Evolutionary conservation across 2,888 invertebrate genomes (phyloP).

Genomic region (Meiosimyza platycephala): DNA sequence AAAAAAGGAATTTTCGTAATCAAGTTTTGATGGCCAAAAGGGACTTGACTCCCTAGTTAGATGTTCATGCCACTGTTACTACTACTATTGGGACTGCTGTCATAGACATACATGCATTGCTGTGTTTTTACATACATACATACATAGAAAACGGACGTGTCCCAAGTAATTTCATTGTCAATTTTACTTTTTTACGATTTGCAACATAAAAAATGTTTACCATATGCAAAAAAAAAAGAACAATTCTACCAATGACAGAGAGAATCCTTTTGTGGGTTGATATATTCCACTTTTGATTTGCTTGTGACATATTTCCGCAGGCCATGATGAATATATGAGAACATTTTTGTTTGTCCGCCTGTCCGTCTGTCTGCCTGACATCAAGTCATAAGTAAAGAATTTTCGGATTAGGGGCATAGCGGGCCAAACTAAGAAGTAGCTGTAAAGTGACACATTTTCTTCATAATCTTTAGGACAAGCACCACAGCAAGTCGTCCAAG

Average conservation of each 20-base stretch:
- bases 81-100: neutral
- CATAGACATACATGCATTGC: slow-evolving; percentile 4
- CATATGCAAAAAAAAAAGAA: slow-evolving; percentile 11
- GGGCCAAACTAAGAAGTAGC: neutral
- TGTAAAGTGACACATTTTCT: neutral
- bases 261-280: slow-evolving; percentile 14
- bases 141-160: neutral
- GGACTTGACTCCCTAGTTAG: neutral
- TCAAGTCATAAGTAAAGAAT: too few species aligned
- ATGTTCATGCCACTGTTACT: neutral
- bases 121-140: neutral
- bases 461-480: slow-evolving; percentile 7
- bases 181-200: slow-evolving; percentile 27
- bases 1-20: slow-evolving; percentile 29
- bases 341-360: neutral
- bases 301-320: slow-evolving; percentile 24
- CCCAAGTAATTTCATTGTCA: slow-evolving; percentile 26
- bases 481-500: neutral
- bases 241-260: neutral
- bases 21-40: slow-evolving; percentile 23
- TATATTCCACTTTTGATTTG: slow-evolving; percentile 15
- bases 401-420: too few species aligned
- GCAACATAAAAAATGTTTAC: slow-evolving; percentile 17
- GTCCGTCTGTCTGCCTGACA: neutral
- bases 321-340: slow-evolving; percentile 20